Base-by-base conservation (phyloP, 2,888 invertebrate species). In the Osmoderma eremita region DNA sequence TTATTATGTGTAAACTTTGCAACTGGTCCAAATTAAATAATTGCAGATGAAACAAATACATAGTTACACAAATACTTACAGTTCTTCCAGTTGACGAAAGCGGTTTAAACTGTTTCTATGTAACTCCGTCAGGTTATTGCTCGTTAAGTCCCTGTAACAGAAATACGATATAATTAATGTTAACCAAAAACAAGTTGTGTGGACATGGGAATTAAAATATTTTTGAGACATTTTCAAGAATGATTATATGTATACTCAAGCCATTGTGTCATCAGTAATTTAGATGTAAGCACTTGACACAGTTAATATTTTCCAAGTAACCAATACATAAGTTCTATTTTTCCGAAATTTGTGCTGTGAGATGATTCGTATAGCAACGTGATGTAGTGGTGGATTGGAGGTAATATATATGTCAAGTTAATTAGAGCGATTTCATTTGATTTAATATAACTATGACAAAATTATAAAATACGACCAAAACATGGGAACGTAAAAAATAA, bases 121-220 rank as follows among this genome's bases (percentile, higher is more conserved):
- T 83, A 93, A 84, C 79, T 85, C 82, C 72, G 90, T 91, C 79
- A 93, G 89, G 83, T 93, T 93, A 86, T 93, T 93, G 85, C 88
- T 88, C 72, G 90, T 90, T 81, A 93, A 85, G 83, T 93, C 93
- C 79, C 93, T 93, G 90, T 65, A 87, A 88, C 73, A 80, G 72
- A 76, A 75, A 72, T 71, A 68, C 64, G 39, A 30, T 30, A 5
- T 30, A 30, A 30, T 30, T 10, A 30, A 30, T 30, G 10, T 30
- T 6, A 30, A 30, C 30, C 5, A 30, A 30, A 8, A 3, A 6
- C 30, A 30, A 30, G 30, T 5, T 30, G 1, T 5, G n/a, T 10
- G 10, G 10, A 30, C 10, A 30, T 1, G 8, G 30, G 30, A 30
- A 30, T 6, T 30, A 1, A 6, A 10, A 1, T 30, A 6, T 30